Evolutionary conservation across 2,113 vertebrate species (phyloP).

Genomic region (Indri indri): DNA sequence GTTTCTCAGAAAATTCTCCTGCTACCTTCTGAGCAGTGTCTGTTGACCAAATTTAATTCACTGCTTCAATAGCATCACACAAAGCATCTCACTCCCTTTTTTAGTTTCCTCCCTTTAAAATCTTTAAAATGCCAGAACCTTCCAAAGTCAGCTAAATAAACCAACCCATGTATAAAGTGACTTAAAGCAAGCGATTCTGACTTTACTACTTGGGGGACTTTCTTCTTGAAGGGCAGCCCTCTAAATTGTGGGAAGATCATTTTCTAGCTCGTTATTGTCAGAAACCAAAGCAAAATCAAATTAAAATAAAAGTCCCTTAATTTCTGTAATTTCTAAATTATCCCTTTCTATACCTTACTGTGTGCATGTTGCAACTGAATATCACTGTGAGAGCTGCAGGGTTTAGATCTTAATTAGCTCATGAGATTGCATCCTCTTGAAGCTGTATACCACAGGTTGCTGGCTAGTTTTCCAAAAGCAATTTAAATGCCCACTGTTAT

Average conservation of each 20-base stretch:
- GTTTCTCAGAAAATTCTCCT: neutral
- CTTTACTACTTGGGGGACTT: neutral
- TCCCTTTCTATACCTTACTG: constrained; percentile 63
- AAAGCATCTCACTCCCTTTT: neutral
- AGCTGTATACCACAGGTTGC: constrained; percentile 74
- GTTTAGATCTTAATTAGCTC: constrained; percentile 83
- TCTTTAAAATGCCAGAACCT: neutral
- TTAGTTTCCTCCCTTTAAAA: neutral
- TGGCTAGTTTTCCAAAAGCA: constrained; percentile 79
- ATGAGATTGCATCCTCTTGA: constrained; percentile 77
- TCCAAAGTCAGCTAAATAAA: neutral
- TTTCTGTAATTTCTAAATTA: constrained; percentile 77
- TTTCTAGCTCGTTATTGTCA: constrained; percentile 65
- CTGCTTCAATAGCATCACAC: neutral
- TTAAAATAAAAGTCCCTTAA: constrained; percentile 60
- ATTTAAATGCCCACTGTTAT: constrained; percentile 71
- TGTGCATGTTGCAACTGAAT: constrained; percentile 56
- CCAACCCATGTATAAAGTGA: neutral
- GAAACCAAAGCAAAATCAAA: constrained; percentile 64
- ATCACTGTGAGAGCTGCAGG: constrained; percentile 40
- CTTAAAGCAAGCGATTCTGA: neutral
- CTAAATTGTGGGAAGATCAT: neutral
- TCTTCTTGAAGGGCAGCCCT: constrained; percentile 6
- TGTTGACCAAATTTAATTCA: neutral
- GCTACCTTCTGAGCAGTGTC: neutral